A percentile compares a stretch with the other conserved stretches of the same genome.
Evolutionary conservation across 1,140 invertebrate species (phyloP).

Genomic region (Nomia melanderi): DNA sequence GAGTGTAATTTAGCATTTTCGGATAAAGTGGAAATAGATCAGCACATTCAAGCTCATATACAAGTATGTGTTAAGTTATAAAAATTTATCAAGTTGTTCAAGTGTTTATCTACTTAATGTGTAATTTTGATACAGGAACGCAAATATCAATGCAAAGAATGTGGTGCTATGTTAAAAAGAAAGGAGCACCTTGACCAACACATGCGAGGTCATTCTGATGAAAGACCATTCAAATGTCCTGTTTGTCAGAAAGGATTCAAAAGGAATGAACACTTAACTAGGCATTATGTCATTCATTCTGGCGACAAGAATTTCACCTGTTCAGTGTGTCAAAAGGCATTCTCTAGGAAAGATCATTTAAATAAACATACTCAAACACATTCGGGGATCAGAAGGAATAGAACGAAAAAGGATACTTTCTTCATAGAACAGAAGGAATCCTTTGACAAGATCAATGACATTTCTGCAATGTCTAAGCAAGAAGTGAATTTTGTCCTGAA

Average conservation of each 20-base stretch:
- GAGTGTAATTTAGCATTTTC: conserved; percentile 78
- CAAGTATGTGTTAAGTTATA: conserved; percentile 64
- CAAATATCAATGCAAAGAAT: conserved; percentile 80
- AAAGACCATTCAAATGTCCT: conserved; percentile 84
- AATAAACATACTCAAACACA: conserved; percentile 85
- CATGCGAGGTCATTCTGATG: conserved; percentile 87
- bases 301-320: conserved; percentile 86
- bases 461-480: conserved; percentile 65
- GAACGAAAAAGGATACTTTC: conserved; percentile 74
- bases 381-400: conserved; percentile 72
- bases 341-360: conserved; percentile 89
- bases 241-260: conserved; percentile 83
- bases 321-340: conserved; percentile 88
- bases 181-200: conserved; percentile 84
- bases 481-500: conserved; percentile 73
- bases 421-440: conserved; percentile 64
- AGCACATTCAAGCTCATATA: conserved; percentile 79
- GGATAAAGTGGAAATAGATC: conserved; percentile 76
- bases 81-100: background rate
- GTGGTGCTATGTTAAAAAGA: conserved; percentile 79
- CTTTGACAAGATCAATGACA: conserved; percentile 65
- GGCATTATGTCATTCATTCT: conserved; percentile 81
- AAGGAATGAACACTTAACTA: conserved; percentile 80
- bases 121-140: conserved; percentile 74
- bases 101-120: background rate